Conservation (phyloP, 2,113 vertebrate genomes). For the Chauna torquata region DNA sequence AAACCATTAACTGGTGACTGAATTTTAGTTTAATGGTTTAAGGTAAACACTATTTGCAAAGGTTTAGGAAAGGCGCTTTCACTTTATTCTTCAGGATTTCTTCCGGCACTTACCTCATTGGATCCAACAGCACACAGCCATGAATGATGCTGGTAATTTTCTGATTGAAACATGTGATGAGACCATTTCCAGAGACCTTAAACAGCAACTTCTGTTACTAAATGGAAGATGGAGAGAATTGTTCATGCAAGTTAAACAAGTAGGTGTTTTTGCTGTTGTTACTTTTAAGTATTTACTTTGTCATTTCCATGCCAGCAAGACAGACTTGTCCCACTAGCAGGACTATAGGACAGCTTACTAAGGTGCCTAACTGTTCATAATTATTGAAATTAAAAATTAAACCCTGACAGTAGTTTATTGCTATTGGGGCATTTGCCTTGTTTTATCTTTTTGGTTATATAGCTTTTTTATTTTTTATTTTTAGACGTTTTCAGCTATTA, state of each 20-base stretch:
- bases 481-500: not conserved
- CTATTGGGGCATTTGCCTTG: not conserved
- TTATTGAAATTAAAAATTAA: not conserved
- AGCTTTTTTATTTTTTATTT: not conserved
- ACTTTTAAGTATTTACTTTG: not conserved
- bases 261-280: conserved; percentile 55
- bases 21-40: not conserved
- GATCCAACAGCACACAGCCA: conserved; percentile 95
- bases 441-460: not conserved
- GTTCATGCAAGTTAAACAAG: conserved; percentile 93
- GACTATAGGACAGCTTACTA: not conserved
- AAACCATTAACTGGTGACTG: not conserved
- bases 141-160: conserved; percentile 99
- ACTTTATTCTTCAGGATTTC: conserved; percentile 74
- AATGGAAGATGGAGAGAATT: conserved; percentile 85
- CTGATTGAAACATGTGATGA: conserved; percentile 97
- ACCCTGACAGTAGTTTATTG: not conserved
- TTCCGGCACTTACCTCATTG: conserved; percentile 80
- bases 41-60: not conserved
- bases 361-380: not conserved
- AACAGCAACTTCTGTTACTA: conserved; percentile 92
- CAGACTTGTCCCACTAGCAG: not conserved
- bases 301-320: not conserved
- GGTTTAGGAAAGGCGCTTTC: not conserved
- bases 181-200: conserved; percentile 93